Percentiles rank a stretch among this genome's conserved stretches.
phyloP scores from a whole-genome alignment of 1,140 invertebrate genomes.

The Chrysopa pallens region DNA sequence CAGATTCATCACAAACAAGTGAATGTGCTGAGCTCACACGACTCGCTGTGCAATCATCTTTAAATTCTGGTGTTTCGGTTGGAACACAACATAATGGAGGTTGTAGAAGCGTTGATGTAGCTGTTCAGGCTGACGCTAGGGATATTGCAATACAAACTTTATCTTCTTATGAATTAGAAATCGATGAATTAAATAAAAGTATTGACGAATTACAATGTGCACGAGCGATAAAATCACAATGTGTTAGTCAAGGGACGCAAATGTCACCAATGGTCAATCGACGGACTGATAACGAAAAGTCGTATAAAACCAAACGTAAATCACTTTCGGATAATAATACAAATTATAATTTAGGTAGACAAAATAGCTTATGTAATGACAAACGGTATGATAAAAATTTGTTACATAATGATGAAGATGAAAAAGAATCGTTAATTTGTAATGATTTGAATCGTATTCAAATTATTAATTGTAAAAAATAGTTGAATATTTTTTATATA shows the following conservation, averaged over 20 bases:
- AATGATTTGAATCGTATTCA: too few relatives aligned
- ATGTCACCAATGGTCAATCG: conserved; percentile 16
- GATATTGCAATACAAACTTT: conserved; percentile 39
- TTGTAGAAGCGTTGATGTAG: conserved; percentile 22
- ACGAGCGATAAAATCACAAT: conserved; percentile 15
- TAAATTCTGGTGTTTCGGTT: conserved; percentile 25
- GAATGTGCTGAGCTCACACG: conserved; percentile 19
- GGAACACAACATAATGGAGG: conserved; percentile 21
- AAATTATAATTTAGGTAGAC: too few relatives aligned
- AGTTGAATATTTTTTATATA: too few relatives aligned
- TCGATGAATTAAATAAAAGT: conserved; percentile 24
- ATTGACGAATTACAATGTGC: conserved; percentile 25
- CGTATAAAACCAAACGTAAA: too few relatives aligned
- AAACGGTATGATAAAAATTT: too few relatives aligned
- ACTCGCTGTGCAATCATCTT: conserved; percentile 24
- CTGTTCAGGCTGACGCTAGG: conserved; percentile 35
- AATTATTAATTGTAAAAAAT: too few relatives aligned
- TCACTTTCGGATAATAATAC: too few relatives aligned
- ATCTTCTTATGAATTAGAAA: conserved; percentile 22
- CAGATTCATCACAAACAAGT: conserved; percentile 6
- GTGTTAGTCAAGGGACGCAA: conserved; percentile 18
- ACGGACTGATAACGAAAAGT: background rate
- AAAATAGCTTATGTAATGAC: too few relatives aligned
- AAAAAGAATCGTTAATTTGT: too few relatives aligned
- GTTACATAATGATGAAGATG: too few relatives aligned